Evolutionary conservation across 2,113 vertebrate species (phyloP).

Genomic region (Microcebus murinus): DNA sequence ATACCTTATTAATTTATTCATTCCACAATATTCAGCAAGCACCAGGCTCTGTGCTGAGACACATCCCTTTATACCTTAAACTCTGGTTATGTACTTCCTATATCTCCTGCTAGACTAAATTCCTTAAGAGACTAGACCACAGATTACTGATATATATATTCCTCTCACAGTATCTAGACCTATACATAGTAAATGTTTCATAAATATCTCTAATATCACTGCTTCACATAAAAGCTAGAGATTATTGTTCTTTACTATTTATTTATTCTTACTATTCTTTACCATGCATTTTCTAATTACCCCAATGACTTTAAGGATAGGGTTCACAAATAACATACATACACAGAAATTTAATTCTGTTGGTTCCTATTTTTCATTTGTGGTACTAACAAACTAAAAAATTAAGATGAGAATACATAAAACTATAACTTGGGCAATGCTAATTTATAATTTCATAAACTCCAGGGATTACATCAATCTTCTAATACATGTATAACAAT

Average conservation of each 20-base stretch:
- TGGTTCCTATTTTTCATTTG: not conserved
- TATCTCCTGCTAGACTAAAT: not conserved
- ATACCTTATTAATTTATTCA: not conserved
- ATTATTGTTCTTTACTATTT: not conserved
- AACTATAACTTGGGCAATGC: not conserved
- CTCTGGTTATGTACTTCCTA: not conserved
- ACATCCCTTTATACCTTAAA: not conserved
- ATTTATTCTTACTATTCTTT: not conserved
- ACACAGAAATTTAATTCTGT: not conserved
- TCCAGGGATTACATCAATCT: conserved; percentile 46
- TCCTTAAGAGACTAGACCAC: not conserved
- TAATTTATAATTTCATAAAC: not conserved
- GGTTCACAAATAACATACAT: not conserved
- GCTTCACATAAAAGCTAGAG: not conserved
- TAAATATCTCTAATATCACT: not conserved
- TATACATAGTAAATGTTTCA: not conserved
- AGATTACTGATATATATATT: not conserved
- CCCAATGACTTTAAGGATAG: not conserved
- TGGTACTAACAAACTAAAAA: conserved; percentile 38
- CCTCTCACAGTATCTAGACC: not conserved
- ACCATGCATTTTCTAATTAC: not conserved
- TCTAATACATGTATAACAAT: conserved; percentile 13
- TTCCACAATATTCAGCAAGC: not conserved
- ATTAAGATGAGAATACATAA: conserved; percentile 10
- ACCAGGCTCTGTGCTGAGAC: not conserved